Evolutionary conservation across 1,140 invertebrate genomes (phyloP).

Genomic region (Drosophila sp.): DNA sequence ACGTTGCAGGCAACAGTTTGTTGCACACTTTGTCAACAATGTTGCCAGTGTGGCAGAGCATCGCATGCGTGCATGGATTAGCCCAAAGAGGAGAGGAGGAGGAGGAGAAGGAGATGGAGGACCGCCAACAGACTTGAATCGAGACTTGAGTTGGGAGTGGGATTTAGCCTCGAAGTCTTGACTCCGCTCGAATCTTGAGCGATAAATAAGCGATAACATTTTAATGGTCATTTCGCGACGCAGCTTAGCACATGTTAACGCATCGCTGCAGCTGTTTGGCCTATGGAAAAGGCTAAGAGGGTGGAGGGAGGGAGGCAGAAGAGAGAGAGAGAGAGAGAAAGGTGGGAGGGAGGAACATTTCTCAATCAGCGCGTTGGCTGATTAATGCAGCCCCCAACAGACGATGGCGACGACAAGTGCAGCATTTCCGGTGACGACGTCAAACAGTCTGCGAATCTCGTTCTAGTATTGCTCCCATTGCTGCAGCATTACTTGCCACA

Average conservation of each 20-base stretch:
- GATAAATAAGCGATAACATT: constrained; percentile 78
- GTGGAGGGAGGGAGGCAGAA: background rate
- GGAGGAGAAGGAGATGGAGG: background rate
- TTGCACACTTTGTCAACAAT: constrained; percentile 54
- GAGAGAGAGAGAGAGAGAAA: background rate
- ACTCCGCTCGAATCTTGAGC: constrained; percentile 16
- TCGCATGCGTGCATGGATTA: constrained; percentile 55
- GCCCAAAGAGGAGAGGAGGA: constrained; percentile 20
- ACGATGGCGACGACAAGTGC: constrained; percentile 57
- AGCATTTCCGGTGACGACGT: constrained; percentile 73
- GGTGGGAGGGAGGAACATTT: constrained; percentile 45
- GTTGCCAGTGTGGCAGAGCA: constrained; percentile 34
- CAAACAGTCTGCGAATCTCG: constrained; percentile 63
- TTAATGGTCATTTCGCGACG: constrained; percentile 58
- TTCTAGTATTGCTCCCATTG: constrained; percentile 14
- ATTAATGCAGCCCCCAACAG: constrained; percentile 55
- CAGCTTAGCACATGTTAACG: constrained; percentile 41
- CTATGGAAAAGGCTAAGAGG: background rate
- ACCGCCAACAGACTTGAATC: constrained; percentile 35
- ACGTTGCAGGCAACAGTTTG: constrained; percentile 32
- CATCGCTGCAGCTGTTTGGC: constrained; percentile 15
- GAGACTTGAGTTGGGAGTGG: constrained; percentile 1
- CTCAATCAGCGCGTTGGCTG: constrained; percentile 70
- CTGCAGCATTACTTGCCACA: constrained; percentile 7
- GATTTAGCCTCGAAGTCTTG: background rate